Base-by-base conservation (phyloP, 2,888 invertebrate genomes). In the Prenolepis imparis region DNA sequence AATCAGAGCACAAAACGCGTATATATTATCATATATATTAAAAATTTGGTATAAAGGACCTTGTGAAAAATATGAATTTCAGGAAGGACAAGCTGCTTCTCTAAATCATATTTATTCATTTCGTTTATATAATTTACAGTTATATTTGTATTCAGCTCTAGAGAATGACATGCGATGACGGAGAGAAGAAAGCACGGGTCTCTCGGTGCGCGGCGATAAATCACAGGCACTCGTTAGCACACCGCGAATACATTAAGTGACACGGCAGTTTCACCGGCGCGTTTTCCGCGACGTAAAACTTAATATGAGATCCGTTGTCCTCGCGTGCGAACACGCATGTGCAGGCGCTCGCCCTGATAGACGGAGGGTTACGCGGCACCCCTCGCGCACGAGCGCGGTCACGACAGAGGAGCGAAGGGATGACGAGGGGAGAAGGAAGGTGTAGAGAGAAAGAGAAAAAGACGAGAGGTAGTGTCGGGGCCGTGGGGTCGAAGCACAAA, bases 401-500 rank as follows among this genome's bases (percentile, higher is more conserved):
- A 78, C 81, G 64, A 61, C 55, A 74, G 85, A 74, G 85, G 83
- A 11, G 41, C 83, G 82, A 84, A 87, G 81, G 84, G 87, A 87
- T n/a, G n/a, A n/a, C 72, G 72, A 72, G 63, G 84, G 70, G 73
- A 74, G 78, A 80, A 81, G 82, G 78, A 83, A 81, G 75, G 86
- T 86, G 84, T 75, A 77, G 74, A 70, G 83, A 66, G 78, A 57
- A 61, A 82, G 55, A 48, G 70, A 48, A 68, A 52, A 21, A 12
- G 70, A 81, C 18, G 41, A 39, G 83, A 39, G 88, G 82, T 80
- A 86, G 87, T 89, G 89, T 87, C 72, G 78, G 91, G 78, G 91
- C 90, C 90, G 91, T 89, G 92, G 91, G 92, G 92, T 92, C 90
- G 91, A 87, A 86, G 91, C 90, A 94, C 93, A 94, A 94, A 93